A percentile compares a stretch with the other conserved stretches of the same genome.
phyloP scores from a whole-genome alignment of 2,113 vertebrate genomes.

The Microtus montanus region DNA sequence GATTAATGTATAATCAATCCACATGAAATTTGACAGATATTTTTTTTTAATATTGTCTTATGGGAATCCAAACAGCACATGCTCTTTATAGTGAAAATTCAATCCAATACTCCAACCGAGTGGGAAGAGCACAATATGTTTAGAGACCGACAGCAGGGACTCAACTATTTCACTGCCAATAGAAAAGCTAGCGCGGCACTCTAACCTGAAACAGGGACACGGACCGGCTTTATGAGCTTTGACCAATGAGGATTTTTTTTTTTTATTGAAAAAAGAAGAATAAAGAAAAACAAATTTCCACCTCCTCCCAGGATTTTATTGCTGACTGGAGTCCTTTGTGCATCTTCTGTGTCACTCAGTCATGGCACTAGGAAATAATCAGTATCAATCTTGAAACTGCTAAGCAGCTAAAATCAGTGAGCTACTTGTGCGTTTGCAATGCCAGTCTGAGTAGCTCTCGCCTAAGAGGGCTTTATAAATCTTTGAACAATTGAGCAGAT shows the following conservation, averaged over 20 bases:
- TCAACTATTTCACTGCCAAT: not conserved
- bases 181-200: not conserved
- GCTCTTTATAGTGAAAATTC: slow-evolving; percentile 30
- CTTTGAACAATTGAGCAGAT: not conserved
- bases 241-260: not conserved
- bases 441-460: not conserved
- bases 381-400: not conserved
- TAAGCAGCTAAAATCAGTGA: not conserved
- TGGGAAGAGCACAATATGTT: not conserved
- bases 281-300: too few relatives aligned
- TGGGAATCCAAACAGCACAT: slow-evolving; percentile 27
- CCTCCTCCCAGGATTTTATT: not conserved
- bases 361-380: not conserved
- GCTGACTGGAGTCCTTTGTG: not conserved
- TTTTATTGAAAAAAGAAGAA: too few relatives aligned
- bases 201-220: not conserved
- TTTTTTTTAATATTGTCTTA: slow-evolving; percentile 39
- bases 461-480: not conserved
- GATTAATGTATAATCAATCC: slow-evolving; percentile 10
- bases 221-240: slow-evolving; percentile 16
- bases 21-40: slow-evolving; percentile 58
- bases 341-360: slow-evolving; percentile 5
- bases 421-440: not conserved
- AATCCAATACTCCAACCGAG: not conserved
- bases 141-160: slow-evolving; percentile 23